Conservation (phyloP, 2,888 invertebrate genomes). For the Sialis fuliginosa region DNA sequence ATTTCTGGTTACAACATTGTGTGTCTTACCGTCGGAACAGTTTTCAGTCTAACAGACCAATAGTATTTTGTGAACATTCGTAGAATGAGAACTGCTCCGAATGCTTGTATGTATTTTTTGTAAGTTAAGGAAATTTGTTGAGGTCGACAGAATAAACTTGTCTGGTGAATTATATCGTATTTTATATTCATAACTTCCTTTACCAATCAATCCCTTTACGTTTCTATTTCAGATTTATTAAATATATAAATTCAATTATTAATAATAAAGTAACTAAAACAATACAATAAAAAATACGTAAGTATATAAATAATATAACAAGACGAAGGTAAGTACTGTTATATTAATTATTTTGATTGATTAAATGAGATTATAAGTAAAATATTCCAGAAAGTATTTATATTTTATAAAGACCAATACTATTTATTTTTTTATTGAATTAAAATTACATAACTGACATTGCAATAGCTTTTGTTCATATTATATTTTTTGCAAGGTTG, state of each 20-base stretch:
- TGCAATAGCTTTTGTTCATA: too few species aligned
- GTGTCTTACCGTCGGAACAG: not conserved
- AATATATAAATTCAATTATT: too few species aligned
- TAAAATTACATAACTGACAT: too few species aligned
- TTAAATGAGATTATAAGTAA: too few species aligned
- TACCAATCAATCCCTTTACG: not conserved
- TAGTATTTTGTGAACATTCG: not conserved
- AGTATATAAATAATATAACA: conserved; percentile 24
- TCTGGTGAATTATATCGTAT: conserved; percentile 31
- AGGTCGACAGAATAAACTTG: conserved; percentile 57
- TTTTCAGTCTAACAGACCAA: not conserved
- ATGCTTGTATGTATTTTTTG: conserved; percentile 42
- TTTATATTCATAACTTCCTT: not conserved
- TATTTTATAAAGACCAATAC: too few species aligned
- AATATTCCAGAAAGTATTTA: too few species aligned
- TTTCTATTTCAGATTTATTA: not conserved
- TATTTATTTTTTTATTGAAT: too few species aligned
- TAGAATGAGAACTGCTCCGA: not conserved
- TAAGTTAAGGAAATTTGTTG: conserved; percentile 51
- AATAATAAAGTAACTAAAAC: not conserved
- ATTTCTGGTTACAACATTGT: too few species aligned
- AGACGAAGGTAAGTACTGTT: too few species aligned
- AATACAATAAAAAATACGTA: not conserved
- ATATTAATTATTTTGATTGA: too few species aligned
- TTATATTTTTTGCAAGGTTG: too few species aligned